Evolutionary conservation across 37 sponge, comb jelly and placozoan species (phyloP).

Genomic region (Mnemiopsis leidyi): DNA sequence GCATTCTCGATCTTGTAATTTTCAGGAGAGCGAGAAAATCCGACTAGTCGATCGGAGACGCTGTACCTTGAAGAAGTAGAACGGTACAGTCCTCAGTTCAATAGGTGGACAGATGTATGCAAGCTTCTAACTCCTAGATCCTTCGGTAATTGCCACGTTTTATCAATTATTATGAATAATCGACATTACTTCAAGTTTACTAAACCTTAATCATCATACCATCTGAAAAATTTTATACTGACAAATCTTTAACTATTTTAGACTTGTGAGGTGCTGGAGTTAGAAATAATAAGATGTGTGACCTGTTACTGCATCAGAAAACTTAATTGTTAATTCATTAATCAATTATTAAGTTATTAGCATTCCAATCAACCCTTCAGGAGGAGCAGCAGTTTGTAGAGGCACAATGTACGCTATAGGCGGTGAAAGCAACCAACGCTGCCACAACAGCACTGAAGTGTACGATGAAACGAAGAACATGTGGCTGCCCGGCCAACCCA

Average conservation of each 20-base stretch:
- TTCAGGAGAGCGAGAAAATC: conserved; percentile 56
- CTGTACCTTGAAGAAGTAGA: conserved; percentile 63
- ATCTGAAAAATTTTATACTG: too few species aligned
- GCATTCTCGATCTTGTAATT: background rate
- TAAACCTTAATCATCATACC: too few species aligned
- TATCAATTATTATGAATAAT: too few species aligned
- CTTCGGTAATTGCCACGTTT: background rate
- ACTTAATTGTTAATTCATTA: too few species aligned
- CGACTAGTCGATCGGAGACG: background rate
- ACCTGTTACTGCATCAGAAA: too few species aligned
- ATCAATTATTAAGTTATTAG: too few species aligned
- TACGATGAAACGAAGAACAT: background rate
- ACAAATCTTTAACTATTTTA: too few species aligned
- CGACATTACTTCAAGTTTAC: too few species aligned
- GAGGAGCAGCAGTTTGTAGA: conserved; percentile 18
- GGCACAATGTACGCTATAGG: conserved; percentile 44
- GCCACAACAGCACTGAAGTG: background rate
- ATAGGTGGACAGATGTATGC: background rate
- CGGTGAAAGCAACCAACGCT: conserved; percentile 5
- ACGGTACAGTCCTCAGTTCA: conserved; percentile 63
- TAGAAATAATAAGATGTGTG: too few species aligned
- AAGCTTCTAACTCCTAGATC: background rate
- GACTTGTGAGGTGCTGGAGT: too few species aligned
- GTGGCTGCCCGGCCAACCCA: conserved; percentile 12
- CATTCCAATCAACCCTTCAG: too few species aligned